Evolutionary conservation across 2,888 invertebrate species (phyloP).

Genomic region (Noctua fimbriata): DNA sequence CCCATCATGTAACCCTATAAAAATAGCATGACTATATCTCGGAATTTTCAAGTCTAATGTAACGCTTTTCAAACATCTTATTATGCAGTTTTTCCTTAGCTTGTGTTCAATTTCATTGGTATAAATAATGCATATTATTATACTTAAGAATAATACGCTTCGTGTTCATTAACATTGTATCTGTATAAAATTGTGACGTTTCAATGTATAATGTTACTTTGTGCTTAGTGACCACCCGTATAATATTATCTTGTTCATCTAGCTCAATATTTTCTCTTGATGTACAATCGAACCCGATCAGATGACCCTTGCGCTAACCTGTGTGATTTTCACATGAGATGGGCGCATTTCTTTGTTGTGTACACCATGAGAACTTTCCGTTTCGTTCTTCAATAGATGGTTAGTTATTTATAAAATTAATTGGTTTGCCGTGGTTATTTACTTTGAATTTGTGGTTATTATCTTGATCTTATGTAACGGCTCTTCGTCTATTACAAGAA

Average conservation of each 20-base stretch:
- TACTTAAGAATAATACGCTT: slow-evolving; percentile 44
- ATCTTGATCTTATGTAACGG: slow-evolving; percentile 69
- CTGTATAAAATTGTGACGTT: slow-evolving; percentile 46
- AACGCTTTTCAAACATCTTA: slow-evolving; percentile 60
- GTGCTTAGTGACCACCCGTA: slow-evolving; percentile 68
- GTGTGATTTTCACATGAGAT: slow-evolving; percentile 77
- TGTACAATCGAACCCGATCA: slow-evolving; percentile 83
- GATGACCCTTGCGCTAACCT: slow-evolving; percentile 81
- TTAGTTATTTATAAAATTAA: slow-evolving; percentile 50
- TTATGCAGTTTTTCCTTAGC: slow-evolving; percentile 55
- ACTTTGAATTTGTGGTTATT: slow-evolving; percentile 52
- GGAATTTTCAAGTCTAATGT: slow-evolving; percentile 61
- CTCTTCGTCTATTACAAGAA: slow-evolving; percentile 70
- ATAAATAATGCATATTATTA: slow-evolving; percentile 50
- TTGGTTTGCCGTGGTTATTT: slow-evolving; percentile 33
- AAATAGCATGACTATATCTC: slow-evolving; percentile 62
- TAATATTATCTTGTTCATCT: slow-evolving; percentile 80
- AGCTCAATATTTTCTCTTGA: slow-evolving; percentile 85
- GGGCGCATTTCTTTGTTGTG: slow-evolving; percentile 68
- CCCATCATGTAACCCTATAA: slow-evolving; percentile 66
- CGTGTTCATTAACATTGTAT: slow-evolving; percentile 50
- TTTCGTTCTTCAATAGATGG: slow-evolving; percentile 57
- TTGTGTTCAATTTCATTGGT: slow-evolving; percentile 54
- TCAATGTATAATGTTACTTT: slow-evolving; percentile 63
- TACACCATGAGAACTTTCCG: slow-evolving; percentile 64